Evolutionary conservation across 2,113 vertebrate species (phyloP).

Genomic region (Neolamprologus toae): DNA sequence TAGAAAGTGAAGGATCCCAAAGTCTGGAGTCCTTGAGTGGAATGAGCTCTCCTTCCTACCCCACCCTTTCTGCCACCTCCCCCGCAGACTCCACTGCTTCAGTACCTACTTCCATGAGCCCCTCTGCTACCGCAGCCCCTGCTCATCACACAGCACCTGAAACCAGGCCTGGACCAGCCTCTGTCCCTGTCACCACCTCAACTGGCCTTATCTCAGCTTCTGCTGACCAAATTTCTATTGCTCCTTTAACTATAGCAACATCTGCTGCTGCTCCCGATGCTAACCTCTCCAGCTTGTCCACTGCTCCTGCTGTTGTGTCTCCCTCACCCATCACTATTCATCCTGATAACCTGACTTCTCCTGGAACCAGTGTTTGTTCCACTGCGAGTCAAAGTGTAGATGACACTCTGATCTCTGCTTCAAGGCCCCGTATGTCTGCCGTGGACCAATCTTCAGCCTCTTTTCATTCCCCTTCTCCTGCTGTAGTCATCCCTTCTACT

Average conservation of each 20-base stretch:
- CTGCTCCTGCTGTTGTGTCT: constrained; percentile 3
- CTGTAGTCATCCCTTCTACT: constrained; percentile 1
- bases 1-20: constrained; percentile 65
- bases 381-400: constrained; percentile 17
- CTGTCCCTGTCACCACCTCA: constrained; percentile 7
- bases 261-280: neutral
- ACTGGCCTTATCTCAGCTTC: neutral
- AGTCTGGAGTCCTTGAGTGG: constrained; percentile 53
- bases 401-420: neutral
- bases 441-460: constrained; percentile 13
- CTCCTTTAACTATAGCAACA: constrained; percentile 3
- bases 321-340: neutral
- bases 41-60: constrained; percentile 32
- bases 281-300: neutral
- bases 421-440: constrained; percentile 12
- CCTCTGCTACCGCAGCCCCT: neutral
- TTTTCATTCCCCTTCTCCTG: constrained; percentile 30
- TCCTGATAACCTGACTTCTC: neutral
- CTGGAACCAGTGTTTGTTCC: constrained; percentile 31
- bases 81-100: constrained; percentile 42
- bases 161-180: constrained; percentile 30
- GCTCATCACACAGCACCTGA: constrained; percentile 20
- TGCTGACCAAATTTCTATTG: neutral
- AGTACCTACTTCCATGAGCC: constrained; percentile 45
- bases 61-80: constrained; percentile 20